phyloP scores from a whole-genome alignment of 2,888 invertebrate species.

The Lysandra bellargus region DNA sequence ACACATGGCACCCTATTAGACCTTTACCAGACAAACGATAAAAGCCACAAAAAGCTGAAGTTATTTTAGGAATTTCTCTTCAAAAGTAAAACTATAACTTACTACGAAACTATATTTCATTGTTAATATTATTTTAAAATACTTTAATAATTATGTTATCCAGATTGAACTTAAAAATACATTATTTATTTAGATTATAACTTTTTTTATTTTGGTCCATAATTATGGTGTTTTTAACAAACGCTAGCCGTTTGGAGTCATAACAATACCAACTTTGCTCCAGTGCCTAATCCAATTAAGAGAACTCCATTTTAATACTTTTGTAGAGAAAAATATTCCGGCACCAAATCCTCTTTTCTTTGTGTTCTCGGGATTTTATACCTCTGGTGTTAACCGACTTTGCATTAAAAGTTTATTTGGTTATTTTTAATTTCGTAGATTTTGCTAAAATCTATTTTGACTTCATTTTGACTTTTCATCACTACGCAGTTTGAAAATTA shows the following conservation, averaged over 20 bases:
- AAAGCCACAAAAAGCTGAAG: no score
- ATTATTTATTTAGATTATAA: not conserved
- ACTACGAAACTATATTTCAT: no score
- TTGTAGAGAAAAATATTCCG: not conserved
- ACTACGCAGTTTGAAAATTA: no score
- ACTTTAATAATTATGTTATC: no score
- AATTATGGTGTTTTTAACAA: not conserved
- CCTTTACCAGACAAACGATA: no score
- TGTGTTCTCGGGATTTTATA: not conserved
- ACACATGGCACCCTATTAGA: no score
- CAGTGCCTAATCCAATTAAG: slow-evolving; percentile 5
- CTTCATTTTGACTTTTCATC: no score
- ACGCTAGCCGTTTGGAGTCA: not conserved
- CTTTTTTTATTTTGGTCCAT: not conserved
- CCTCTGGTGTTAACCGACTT: not conserved
- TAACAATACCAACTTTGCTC: slow-evolving; percentile 3
- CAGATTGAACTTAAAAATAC: no score
- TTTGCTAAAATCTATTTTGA: not conserved
- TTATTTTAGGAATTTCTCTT: no score
- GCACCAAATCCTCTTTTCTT: not conserved
- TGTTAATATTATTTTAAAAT: no score
- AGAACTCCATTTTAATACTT: slow-evolving; percentile 20
- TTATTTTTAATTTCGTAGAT: not conserved
- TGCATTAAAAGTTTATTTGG: not conserved
- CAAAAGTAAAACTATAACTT: no score